Conservation (phyloP, 2,113 vertebrate genomes). For the Pseudonaja textilis region DNA sequence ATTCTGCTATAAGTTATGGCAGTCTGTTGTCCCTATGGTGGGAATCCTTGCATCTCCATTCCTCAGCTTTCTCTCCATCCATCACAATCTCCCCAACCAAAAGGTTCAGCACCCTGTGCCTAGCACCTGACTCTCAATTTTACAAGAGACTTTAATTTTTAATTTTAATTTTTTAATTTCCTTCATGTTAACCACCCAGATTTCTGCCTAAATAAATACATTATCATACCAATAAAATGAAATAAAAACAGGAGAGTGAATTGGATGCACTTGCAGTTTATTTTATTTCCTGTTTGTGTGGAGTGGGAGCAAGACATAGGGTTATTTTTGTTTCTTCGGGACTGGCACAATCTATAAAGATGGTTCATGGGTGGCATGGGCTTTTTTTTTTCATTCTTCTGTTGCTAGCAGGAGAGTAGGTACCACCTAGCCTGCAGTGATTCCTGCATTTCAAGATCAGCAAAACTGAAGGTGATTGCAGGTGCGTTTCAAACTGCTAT, state of each 20-base stretch:
- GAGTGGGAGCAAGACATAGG: not conserved
- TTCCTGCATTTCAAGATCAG: not conserved
- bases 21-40: not conserved
- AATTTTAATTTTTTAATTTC: too few relatives aligned
- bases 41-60: not conserved
- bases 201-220: not conserved
- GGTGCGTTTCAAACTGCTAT: not conserved
- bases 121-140: not conserved
- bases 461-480: not conserved
- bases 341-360: not conserved
- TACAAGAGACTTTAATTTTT: not conserved
- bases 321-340: not conserved
- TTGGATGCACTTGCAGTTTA: not conserved
- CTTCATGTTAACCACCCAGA: not conserved
- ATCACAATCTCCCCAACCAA: not conserved
- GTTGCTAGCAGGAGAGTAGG: not conserved
- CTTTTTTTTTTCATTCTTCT: not conserved
- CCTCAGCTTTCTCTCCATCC: not conserved
- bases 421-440: not conserved
- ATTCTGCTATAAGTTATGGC: not conserved
- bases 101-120: not conserved
- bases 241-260: not conserved
- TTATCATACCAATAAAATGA: not conserved
- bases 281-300: not conserved
- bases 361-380: not conserved